Evolutionary conservation across 1,140 invertebrate species (phyloP).

Genomic region (Dolichoris vasculosae): DNA sequence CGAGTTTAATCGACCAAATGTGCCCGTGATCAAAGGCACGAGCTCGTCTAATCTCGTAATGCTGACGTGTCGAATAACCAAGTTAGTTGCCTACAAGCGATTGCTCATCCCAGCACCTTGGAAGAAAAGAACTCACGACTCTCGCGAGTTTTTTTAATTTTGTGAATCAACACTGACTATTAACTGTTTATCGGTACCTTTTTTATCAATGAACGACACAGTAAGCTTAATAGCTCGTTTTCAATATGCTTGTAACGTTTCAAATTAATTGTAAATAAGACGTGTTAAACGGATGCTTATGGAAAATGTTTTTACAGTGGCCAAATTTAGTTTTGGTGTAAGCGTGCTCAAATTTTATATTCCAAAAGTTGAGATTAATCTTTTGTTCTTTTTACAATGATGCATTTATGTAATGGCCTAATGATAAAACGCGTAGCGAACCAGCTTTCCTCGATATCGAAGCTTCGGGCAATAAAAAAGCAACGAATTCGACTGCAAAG

Average conservation of each 20-base stretch:
- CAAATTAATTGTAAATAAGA: neutral
- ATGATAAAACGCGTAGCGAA: slow-evolving; percentile 3
- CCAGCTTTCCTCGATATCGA: neutral
- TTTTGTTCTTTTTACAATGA: neutral
- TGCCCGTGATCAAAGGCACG: slow-evolving; percentile 22
- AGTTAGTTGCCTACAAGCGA: too few relatives aligned
- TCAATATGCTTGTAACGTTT: neutral
- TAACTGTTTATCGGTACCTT: neutral
- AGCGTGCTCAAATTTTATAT: neutral
- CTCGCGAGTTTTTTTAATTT: slow-evolving; percentile 27
- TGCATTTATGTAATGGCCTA: slow-evolving; percentile 30
- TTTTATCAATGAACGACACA: neutral
- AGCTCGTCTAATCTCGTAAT: neutral
- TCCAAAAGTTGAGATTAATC: neutral
- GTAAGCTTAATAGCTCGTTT: neutral
- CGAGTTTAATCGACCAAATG: slow-evolving; percentile 39
- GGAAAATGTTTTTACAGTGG: neutral
- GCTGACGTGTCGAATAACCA: too few relatives aligned
- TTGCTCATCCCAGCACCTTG: neutral
- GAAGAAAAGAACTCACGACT: neutral
- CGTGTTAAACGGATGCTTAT: neutral
- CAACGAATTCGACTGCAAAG: neutral
- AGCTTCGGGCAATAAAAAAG: neutral
- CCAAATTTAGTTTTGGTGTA: neutral
- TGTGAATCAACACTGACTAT: neutral